Percentiles rank a stretch among this genome's conserved stretches.
Conservation (phyloP, 2,797 vertebrate genomes). For the Pitangus sulphuratus region DNA sequence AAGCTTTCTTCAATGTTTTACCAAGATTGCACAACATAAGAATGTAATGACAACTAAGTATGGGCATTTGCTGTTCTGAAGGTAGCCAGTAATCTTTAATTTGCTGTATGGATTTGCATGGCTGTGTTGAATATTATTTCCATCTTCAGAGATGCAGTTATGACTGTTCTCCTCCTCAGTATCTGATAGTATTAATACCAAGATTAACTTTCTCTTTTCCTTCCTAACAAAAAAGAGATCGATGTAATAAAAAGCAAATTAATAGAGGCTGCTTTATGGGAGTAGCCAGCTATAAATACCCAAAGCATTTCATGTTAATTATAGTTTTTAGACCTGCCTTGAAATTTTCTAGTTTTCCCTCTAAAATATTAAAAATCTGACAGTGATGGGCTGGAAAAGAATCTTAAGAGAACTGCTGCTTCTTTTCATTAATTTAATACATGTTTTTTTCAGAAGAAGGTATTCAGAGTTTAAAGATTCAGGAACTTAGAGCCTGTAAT, state of each 20-base stretch:
- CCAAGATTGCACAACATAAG: not conserved
- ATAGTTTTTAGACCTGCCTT: not conserved
- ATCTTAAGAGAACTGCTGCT: not conserved
- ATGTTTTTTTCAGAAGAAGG: not conserved
- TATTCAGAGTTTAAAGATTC: not conserved
- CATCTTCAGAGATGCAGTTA: not conserved
- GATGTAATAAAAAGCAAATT: slow-evolving; percentile 28
- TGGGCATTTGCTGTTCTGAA: not conserved
- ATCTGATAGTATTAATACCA: not conserved
- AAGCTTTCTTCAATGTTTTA: not conserved
- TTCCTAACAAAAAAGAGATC: not conserved
- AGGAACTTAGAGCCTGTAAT: not conserved
- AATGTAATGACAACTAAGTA: not conserved
- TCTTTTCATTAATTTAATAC: not conserved
- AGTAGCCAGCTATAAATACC: slow-evolving; percentile 11
- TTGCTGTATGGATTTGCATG: not conserved
- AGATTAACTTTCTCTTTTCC: not conserved
- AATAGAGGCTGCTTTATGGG: slow-evolving; percentile 5
- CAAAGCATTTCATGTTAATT: slow-evolving; percentile 3
- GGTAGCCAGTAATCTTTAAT: not conserved
- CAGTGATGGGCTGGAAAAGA: not conserved
- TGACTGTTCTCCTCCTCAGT: not conserved
- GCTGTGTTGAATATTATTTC: not conserved
- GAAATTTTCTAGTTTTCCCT: not conserved
- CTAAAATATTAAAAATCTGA: not conserved